Conservation (phyloP, 2,797 vertebrate genomes). For the Amblyraja radiata region DNA sequence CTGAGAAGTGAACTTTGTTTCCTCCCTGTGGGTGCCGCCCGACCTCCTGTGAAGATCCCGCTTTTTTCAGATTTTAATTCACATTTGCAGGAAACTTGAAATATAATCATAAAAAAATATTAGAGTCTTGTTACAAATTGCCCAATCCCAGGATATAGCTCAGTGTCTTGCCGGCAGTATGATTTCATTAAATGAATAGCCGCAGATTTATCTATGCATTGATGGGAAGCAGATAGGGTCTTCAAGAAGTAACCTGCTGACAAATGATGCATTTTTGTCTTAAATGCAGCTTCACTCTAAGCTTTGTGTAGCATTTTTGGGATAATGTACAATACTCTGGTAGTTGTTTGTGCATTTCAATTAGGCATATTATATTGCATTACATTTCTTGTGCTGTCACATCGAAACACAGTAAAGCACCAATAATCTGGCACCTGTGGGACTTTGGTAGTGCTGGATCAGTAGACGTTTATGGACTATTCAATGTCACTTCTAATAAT, state of each 20-base stretch:
- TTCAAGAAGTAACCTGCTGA: not conserved
- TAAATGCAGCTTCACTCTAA: not conserved
- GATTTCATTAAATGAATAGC: too few relatives aligned
- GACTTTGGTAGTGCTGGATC: not conserved
- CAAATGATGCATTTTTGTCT: not conserved
- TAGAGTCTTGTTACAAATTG: not conserved
- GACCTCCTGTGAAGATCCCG: too few relatives aligned
- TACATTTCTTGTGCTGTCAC: not conserved
- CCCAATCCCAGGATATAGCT: not conserved
- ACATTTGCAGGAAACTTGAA: too few relatives aligned
- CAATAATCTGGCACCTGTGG: too few relatives aligned
- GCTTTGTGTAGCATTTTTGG: not conserved
- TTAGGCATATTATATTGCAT: not conserved
- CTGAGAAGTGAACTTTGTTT: too few relatives aligned
- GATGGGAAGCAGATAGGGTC: not conserved
- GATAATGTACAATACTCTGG: not conserved
- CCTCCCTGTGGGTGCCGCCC: too few relatives aligned
- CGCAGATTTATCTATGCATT: too few relatives aligned
- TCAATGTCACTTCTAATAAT: too few relatives aligned
- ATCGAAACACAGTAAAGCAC: too few relatives aligned
- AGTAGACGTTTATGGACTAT: not conserved
- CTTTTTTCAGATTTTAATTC: too few relatives aligned
- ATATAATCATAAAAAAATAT: too few relatives aligned
- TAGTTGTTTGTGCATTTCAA: not conserved
- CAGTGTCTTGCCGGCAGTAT: not conserved